Conservation (phyloP, 2,113 vertebrate genomes). For the Saguinus imperator region DNA sequence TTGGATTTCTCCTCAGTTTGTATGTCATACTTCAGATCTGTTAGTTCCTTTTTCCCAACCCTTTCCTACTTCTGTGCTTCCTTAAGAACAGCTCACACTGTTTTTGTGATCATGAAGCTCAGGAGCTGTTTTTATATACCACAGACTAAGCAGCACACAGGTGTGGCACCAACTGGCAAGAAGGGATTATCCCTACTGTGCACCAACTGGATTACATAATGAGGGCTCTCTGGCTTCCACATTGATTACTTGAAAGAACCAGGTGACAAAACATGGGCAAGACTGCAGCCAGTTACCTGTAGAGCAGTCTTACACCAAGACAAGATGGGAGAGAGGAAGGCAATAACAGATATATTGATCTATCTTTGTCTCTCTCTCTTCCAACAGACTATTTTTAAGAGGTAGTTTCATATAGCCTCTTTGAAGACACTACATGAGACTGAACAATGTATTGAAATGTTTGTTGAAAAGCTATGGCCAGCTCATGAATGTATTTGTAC, state of each 20-base stretch:
- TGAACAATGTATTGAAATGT: not conserved
- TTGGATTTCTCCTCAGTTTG: not conserved
- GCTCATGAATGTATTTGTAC: not conserved
- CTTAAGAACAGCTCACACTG: not conserved
- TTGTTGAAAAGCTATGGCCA: not conserved
- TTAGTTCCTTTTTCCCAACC: not conserved
- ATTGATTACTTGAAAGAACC: not conserved
- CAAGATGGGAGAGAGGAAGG: not conserved
- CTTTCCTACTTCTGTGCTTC: not conserved
- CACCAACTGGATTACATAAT: not conserved
- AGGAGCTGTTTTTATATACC: not conserved
- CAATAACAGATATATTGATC: not conserved
- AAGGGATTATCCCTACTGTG: not conserved
- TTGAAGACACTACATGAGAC: not conserved
- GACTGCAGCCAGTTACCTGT: not conserved
- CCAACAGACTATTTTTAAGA: not conserved
- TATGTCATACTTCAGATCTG: not conserved
- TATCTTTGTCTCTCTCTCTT: not conserved
- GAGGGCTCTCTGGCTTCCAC: not conserved
- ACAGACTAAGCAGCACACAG: not conserved
- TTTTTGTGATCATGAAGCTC: not conserved
- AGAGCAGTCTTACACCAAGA: not conserved
- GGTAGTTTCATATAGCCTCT: not conserved
- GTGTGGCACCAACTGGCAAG: not conserved
- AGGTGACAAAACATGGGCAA: not conserved